Conservation (phyloP, 2,113 vertebrate species). For the Morone chrysops region DNA sequence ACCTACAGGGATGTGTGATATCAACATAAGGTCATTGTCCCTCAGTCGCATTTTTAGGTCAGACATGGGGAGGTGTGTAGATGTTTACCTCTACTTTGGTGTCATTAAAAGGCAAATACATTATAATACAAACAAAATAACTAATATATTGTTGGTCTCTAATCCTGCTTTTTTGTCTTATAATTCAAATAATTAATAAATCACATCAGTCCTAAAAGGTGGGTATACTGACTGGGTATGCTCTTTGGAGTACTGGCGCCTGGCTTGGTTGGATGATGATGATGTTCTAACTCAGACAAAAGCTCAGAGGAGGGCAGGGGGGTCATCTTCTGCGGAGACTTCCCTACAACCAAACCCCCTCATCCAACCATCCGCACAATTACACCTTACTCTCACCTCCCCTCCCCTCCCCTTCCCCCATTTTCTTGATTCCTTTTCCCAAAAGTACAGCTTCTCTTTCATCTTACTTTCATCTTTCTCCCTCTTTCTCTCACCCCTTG, state of each 20-base stretch:
- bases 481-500: not conserved
- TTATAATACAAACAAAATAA: not conserved
- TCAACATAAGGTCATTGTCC: constrained; percentile 15
- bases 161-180: not conserved
- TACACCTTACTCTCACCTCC: constrained; percentile 1
- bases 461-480: constrained; percentile 15
- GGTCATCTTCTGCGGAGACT: not conserved
- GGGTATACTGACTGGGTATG: not conserved
- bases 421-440: constrained; percentile 17
- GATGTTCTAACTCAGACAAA: constrained; percentile 37
- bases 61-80: not conserved
- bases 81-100: not conserved
- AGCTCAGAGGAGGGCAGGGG: constrained; percentile 17
- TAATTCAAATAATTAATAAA: constrained; percentile 16
- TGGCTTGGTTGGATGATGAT: not conserved
- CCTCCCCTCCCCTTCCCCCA: no score
- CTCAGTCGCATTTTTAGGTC: constrained; percentile 14
- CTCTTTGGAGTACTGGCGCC: not conserved
- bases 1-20: constrained; percentile 30
- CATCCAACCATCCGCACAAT: constrained; percentile 4
- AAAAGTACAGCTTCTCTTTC: constrained; percentile 31
- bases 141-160: not conserved
- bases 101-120: not conserved
- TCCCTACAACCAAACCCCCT: not conserved
- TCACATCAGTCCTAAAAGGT: not conserved